These are phyloP conservation scores for Kryptolebias ocellatus DNA, from an alignment of 2,797 vertebrate species.

Conservation along the genomic window DNA sequence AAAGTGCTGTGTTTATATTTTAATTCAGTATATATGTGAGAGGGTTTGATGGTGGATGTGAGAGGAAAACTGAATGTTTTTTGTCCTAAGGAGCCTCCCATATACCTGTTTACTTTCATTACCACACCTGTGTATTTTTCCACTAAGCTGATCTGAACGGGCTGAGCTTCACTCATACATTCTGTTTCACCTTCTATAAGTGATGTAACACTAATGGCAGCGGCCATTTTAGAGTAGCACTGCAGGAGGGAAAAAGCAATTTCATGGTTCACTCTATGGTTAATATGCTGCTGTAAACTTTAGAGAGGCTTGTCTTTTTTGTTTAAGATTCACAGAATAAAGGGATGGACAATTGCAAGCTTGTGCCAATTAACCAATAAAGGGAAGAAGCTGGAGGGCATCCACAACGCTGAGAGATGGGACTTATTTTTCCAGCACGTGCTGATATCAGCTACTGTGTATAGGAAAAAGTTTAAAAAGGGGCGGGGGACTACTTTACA, in stretches of 20 bases:
- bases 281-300: slow-evolving; percentile 83
- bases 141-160: slow-evolving; percentile 34
- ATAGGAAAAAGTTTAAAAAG: slow-evolving; percentile 9
- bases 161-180: slow-evolving; percentile 26
- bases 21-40: no score
- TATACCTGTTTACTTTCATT: slow-evolving; percentile 25
- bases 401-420: slow-evolving; percentile 7
- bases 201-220: slow-evolving; percentile 75
- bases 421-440: not conserved
- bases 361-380: slow-evolving; percentile 82
- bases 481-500: slow-evolving; percentile 32
- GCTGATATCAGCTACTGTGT: slow-evolving; percentile 55
- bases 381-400: slow-evolving; percentile 62
- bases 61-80: no score
- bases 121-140: slow-evolving; percentile 20
- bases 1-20: no score
- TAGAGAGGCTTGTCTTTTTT: slow-evolving; percentile 81
- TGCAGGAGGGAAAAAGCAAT: slow-evolving; percentile 86
- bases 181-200: slow-evolving; percentile 64
- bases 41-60: no score
- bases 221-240: slow-evolving; percentile 73
- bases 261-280: slow-evolving; percentile 85
- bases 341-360: slow-evolving; percentile 76
- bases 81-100: no score
- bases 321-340: slow-evolving; percentile 84